Percentiles rank a stretch among this genome's conserved stretches.
These are phyloP conservation scores for Himalopsyche kuldschensis DNA, from an alignment of 2,888 invertebrate genomes.

Conservation along the genomic window DNA sequence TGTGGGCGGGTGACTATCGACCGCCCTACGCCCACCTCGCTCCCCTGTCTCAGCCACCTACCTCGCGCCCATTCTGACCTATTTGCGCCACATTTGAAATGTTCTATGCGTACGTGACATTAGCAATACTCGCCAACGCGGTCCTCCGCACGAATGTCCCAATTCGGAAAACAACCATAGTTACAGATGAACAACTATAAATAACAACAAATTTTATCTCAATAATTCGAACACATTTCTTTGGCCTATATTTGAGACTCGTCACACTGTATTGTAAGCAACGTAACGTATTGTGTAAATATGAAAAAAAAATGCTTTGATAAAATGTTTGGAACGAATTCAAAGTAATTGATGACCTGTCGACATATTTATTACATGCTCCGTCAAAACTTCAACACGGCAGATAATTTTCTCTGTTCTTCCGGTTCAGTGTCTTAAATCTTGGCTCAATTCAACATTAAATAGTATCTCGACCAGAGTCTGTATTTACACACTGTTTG, in stretches of 20 bases:
- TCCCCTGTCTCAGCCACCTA: slow-evolving; percentile 1
- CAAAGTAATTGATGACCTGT: not conserved
- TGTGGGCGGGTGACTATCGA: slow-evolving; percentile 34
- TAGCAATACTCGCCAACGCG: too few relatives aligned
- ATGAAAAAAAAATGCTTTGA: too few relatives aligned
- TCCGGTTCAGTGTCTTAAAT: not conserved
- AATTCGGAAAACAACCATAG: too few relatives aligned
- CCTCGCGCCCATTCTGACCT: slow-evolving; percentile 1
- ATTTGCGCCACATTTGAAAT: not conserved
- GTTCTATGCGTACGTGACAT: not conserved
- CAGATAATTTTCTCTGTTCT: not conserved
- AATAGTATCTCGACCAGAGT: not conserved
- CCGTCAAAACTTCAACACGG: not conserved
- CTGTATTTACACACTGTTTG: not conserved
- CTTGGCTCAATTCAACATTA: not conserved
- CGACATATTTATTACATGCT: not conserved
- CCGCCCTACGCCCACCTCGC: slow-evolving; percentile 18
- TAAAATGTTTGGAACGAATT: not conserved
- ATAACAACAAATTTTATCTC: too few relatives aligned
- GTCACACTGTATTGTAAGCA: too few relatives aligned
- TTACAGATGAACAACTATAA: too few relatives aligned
- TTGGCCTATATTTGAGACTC: too few relatives aligned
- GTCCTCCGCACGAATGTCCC: too few relatives aligned
- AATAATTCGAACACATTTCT: too few relatives aligned
- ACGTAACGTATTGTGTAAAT: too few relatives aligned